Percentiles rank a stretch among this genome's conserved stretches.
These are phyloP conservation scores for Oryzias sinensis DNA, from an alignment of 2,797 vertebrate genomes.

Conservation along the genomic window DNA sequence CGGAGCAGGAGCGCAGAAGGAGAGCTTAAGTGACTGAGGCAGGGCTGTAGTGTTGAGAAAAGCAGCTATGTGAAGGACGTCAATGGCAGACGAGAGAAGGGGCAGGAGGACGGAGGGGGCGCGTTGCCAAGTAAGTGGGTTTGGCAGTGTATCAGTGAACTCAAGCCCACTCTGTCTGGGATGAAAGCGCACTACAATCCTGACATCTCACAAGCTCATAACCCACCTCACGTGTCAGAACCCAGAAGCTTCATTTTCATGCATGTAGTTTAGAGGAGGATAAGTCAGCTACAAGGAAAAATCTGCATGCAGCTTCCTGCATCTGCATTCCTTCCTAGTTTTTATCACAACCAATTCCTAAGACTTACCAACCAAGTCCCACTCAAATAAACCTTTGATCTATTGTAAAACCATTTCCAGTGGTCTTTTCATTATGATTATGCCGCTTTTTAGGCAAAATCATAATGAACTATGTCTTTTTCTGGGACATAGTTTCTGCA, in stretches of 20 bases:
- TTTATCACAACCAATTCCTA: conserved; percentile 12
- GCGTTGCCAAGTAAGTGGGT: conserved; percentile 66
- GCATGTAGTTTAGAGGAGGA: conserved; percentile 10
- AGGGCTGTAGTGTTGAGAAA: conserved; percentile 30
- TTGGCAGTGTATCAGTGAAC: conserved; percentile 66
- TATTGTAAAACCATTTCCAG: too few species aligned
- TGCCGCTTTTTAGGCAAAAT: too few species aligned
- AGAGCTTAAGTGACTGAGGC: conserved; percentile 42
- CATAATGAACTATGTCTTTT: too few species aligned
- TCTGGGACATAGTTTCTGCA: too few species aligned
- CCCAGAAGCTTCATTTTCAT: conserved; percentile 18
- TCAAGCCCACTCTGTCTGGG: conserved; percentile 70
- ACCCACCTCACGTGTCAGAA: conserved; percentile 34
- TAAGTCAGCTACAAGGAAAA: conserved; percentile 1
- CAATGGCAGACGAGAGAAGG: conserved; percentile 22
- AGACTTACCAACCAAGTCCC: too few species aligned
- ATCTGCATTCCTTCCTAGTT: conserved; percentile 1
- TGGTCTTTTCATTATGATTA: too few species aligned
- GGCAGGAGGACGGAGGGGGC: conserved; percentile 38
- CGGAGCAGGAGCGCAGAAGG: conserved; percentile 22
- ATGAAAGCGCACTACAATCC: conserved; percentile 65
- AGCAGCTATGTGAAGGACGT: conserved; percentile 40
- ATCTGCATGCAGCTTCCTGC: conserved; percentile 3
- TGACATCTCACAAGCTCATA: conserved; percentile 44
- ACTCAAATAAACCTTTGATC: too few species aligned